Evolutionary conservation across 2,888 invertebrate species (phyloP).

Genomic region (Melangyna quadrimaculata): DNA sequence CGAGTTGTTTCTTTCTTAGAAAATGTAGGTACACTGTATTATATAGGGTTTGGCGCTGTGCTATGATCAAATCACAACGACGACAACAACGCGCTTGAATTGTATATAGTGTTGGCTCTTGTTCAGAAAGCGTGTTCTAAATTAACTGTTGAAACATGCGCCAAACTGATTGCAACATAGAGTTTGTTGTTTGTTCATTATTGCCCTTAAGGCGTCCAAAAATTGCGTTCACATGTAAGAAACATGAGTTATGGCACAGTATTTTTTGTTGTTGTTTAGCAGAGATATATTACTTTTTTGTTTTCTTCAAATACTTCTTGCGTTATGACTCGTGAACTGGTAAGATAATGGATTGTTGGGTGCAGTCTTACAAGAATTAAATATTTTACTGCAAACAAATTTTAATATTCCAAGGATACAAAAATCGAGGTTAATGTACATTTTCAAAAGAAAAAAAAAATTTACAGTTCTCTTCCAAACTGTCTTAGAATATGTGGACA

Average conservation of each 20-base stretch:
- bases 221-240: conserved; percentile 43
- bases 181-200: conserved; percentile 52
- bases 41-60: conserved; percentile 31
- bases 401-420: not conserved
- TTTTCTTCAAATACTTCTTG: not conserved
- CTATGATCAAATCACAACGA: conserved; percentile 58
- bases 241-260: conserved; percentile 55
- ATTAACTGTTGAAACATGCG: conserved; percentile 71
- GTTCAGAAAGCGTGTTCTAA: conserved; percentile 64
- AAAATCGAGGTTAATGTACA: not conserved
- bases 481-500: too few relatives aligned
- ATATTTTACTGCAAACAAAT: not conserved
- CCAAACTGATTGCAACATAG: conserved; percentile 68
- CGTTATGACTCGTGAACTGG: conserved; percentile 3
- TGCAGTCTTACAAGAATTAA: not conserved
- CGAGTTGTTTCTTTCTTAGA: conserved; percentile 1
- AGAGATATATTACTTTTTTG: not conserved
- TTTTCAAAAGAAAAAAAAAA: not conserved
- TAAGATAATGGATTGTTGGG: not conserved
- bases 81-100: conserved; percentile 22
- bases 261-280: not conserved
- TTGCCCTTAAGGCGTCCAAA: conserved; percentile 65
- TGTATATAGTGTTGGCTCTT: conserved; percentile 59
- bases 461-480: too few relatives aligned
- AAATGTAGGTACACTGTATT: not conserved